These are phyloP conservation scores for Cheilosia pagana DNA, from an alignment of 2,888 invertebrate species.

Conservation along the genomic window DNA sequence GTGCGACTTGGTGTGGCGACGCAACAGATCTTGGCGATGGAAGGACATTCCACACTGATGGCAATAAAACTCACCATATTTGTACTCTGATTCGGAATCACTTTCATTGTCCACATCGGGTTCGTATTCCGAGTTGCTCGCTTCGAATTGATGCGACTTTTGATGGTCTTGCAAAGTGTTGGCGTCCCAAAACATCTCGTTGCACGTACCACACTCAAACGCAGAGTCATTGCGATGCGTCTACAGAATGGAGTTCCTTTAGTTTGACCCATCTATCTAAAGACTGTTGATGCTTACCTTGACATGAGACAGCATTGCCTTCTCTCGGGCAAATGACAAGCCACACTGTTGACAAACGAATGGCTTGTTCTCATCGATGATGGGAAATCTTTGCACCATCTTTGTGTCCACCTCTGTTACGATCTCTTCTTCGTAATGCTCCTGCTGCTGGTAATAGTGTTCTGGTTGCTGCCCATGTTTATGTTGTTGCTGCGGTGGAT, in stretches of 20 bases:
- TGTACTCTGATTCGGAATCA: slow-evolving; percentile 85
- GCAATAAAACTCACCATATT: slow-evolving; percentile 87
- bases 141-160: slow-evolving; percentile 85
- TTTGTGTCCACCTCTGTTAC: slow-evolving; percentile 50
- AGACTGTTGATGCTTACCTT: slow-evolving; percentile 82
- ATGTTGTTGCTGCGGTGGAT: slow-evolving; percentile 1
- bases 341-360: slow-evolving; percentile 92
- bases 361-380: slow-evolving; percentile 89
- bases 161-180: slow-evolving; percentile 86
- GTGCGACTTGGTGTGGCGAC: slow-evolving; percentile 87
- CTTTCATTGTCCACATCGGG: slow-evolving; percentile 83
- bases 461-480: not conserved
- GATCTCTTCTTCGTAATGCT: slow-evolving; percentile 49
- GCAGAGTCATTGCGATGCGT: slow-evolving; percentile 92
- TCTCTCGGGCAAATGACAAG: slow-evolving; percentile 91
- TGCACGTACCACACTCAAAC: slow-evolving; percentile 90
- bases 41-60: slow-evolving; percentile 91
- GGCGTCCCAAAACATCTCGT: slow-evolving; percentile 92
- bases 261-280: not conserved
- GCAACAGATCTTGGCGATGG: slow-evolving; percentile 89
- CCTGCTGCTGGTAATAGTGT: slow-evolving; percentile 16
- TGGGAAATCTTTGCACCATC: slow-evolving; percentile 83
- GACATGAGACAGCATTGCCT: slow-evolving; percentile 91
- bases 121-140: slow-evolving; percentile 83
- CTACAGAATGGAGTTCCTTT: slow-evolving; percentile 79